A percentile compares a stretch with the other conserved stretches of the same genome.
Conservation (phyloP, 2,113 vertebrate species). For the Numida meleagris region DNA sequence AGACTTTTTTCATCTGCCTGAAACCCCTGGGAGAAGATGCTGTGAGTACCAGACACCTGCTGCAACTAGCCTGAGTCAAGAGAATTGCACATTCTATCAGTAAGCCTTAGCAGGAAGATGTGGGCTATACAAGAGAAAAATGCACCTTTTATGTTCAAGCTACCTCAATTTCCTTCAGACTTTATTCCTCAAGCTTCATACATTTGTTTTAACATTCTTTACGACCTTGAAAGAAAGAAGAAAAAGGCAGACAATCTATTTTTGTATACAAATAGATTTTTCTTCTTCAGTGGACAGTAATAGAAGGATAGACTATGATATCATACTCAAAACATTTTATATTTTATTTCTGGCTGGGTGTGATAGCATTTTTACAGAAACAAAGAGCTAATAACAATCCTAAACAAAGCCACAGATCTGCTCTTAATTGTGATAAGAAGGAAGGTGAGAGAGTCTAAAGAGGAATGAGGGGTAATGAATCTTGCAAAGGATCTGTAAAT, state of each 20-base stretch:
- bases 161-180: not conserved
- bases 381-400: not conserved
- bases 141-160: not conserved
- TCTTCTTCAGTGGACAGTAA: not conserved
- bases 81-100: not conserved
- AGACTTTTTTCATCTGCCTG: not conserved
- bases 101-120: not conserved
- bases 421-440: not conserved
- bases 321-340: not conserved
- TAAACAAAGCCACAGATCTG: not conserved
- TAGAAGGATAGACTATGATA: not conserved
- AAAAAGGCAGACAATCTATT: not conserved
- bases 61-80: not conserved
- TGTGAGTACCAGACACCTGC: rapidly evolving
- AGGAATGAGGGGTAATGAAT: not conserved
- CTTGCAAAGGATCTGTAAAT: not conserved
- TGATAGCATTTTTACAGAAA: not conserved
- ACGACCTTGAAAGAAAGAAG: not conserved
- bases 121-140: not conserved
- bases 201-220: not conserved
- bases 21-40: not conserved
- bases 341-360: not conserved
- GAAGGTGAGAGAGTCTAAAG: not conserved
- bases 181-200: not conserved
- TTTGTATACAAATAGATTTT: not conserved